phyloP scores from a whole-genome alignment of 2,113 vertebrate genomes.

The Labrus mixtus region DNA sequence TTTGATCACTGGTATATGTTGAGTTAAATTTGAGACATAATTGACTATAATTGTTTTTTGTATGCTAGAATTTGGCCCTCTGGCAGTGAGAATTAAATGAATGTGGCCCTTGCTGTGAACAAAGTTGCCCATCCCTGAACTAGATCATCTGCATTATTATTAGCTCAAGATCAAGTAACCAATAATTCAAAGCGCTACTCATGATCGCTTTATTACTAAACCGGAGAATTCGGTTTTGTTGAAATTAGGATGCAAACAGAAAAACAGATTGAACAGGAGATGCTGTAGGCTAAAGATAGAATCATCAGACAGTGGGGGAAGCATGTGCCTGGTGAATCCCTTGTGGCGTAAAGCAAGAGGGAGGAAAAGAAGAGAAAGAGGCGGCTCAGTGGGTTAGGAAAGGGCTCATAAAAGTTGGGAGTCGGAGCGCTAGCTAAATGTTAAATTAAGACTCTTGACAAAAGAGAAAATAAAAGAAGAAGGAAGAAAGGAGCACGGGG shows the following conservation, averaged over 20 bases:
- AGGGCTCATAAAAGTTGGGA: constrained; percentile 56
- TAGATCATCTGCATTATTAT: not conserved
- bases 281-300: constrained; percentile 49
- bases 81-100: too few species aligned
- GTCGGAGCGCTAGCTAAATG: constrained; percentile 48
- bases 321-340: constrained; percentile 55
- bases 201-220: too few species aligned
- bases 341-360: constrained; percentile 55
- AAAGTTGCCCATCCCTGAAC: too few species aligned
- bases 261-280: constrained; percentile 68
- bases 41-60: too few species aligned
- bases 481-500: constrained; percentile 63
- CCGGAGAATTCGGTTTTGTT: too few species aligned
- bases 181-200: too few species aligned
- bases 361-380: constrained; percentile 18
- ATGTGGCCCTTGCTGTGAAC: too few species aligned
- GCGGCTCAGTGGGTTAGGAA: constrained; percentile 69
- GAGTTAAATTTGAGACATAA: too few species aligned
- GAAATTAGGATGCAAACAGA: not conserved
- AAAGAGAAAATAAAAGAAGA: constrained; percentile 45
- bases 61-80: too few species aligned
- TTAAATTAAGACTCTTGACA: constrained; percentile 60
- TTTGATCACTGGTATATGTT: too few species aligned
- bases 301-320: constrained; percentile 47
- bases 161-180: not conserved